Evolutionary conservation across 2,113 vertebrate species (phyloP), one percentile per base, ranked within the genome.

Genomic region (Jaculus jaculus): DNA sequence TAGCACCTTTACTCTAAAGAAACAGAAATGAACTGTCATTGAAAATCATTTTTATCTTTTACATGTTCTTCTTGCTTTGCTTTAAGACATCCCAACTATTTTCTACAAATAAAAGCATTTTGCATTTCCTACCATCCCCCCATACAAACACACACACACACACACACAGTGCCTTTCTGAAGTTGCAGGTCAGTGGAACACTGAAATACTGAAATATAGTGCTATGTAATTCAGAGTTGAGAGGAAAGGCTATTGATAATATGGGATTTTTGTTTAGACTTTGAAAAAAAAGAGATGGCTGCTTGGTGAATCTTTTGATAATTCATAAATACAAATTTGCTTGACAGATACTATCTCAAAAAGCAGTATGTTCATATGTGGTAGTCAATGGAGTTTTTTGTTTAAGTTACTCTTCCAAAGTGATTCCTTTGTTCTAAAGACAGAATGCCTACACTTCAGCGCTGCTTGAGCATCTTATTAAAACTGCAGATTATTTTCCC

Each of bases 401-500:
- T n/a, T n/a, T 98, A 99, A 99, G 95, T 99, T 99, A 99, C 98
- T 98, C 98, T 98, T 98, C 98, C n/a, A n/a, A n/a, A n/a, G n/a
- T n/a, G n/a, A n/a, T n/a, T n/a, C n/a, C n/a, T n/a, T 98, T 96
- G 98, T 98, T 98, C 96, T 98, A 97, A 98, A 98, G 96, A 97
- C 96, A 97, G 94, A 97, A 97, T 74, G 23, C 26, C 32, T 97
- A 96, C 97, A 96, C 97, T 97, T 98, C 97, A 97, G 98, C 94
- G 94, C 96, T 98, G 92, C 97, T 97, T 97, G 95, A 96, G 96
- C 97, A 89, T 97, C 94, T 97, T 96, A 95, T 97, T 97, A 97
- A 95, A 98, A 98, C 96, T 95, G 93, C 94, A 97, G 96, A 94
- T 96, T 91, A 91, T 95, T 95, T 96, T 69, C 61, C 7, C 20